Conservation (phyloP, 2,797 vertebrate species). For the Onychomys torridus region DNA sequence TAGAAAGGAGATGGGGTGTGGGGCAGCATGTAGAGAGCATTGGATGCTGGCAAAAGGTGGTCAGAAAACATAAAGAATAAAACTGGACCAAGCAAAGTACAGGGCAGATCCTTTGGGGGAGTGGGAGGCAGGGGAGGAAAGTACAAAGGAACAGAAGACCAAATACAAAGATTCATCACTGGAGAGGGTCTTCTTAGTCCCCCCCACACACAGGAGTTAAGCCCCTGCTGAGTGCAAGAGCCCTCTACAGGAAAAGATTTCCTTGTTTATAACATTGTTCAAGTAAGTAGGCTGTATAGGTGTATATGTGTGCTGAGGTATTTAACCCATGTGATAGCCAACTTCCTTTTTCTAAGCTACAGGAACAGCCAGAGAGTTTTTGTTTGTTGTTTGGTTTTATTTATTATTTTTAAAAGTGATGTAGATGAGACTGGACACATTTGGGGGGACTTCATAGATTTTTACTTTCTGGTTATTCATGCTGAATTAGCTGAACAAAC, state of each 20-base stretch:
- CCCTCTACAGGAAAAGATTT: conserved; percentile 19
- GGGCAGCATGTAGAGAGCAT: neutral
- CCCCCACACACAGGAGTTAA: neutral
- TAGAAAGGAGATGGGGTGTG: conserved; percentile 66
- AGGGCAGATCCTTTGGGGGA: conserved; percentile 49
- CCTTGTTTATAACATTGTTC: conserved; percentile 39
- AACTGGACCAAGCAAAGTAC: conserved; percentile 59
- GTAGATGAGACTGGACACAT: conserved; percentile 42
- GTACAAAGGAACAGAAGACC: conserved; percentile 68
- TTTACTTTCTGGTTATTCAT: conserved; percentile 58
- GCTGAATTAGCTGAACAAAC: conserved; percentile 57
- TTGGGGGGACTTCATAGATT: conserved; percentile 26
- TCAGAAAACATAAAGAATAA: conserved; percentile 73
- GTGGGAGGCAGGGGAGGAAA: conserved; percentile 26
- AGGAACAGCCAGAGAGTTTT: conserved; percentile 28
- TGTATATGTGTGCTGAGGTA: conserved; percentile 9
- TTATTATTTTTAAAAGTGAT: conserved; percentile 26
- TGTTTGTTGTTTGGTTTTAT: neutral
- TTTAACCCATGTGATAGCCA: conserved; percentile 43
- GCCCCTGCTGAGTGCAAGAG: conserved; percentile 41
- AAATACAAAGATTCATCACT: conserved; percentile 47
- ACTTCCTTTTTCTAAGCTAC: conserved; percentile 41
- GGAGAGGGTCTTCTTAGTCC: neutral
- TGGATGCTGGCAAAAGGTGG: conserved; percentile 68
- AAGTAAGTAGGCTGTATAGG: conserved; percentile 63